Percentiles rank a stretch among this genome's conserved stretches.
phyloP scores from a whole-genome alignment of 1,140 invertebrate species.

The Drosophila pruinosa region DNA sequence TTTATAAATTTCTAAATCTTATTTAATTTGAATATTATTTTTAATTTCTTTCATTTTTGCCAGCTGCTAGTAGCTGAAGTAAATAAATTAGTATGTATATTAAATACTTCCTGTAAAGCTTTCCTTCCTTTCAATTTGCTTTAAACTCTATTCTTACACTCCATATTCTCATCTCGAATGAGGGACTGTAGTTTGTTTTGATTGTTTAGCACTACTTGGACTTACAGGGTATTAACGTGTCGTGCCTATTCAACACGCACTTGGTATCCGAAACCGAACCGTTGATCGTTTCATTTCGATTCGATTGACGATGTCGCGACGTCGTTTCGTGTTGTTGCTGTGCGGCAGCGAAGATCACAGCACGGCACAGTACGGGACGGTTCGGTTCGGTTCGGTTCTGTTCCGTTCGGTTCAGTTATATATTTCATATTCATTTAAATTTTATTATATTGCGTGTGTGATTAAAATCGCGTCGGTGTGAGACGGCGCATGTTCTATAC shows the following conservation, averaged over 20 bases:
- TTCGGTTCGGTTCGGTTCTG: conserved; percentile 8
- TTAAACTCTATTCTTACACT: no score
- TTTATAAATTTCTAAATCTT: no score
- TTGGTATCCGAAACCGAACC: conserved; percentile 8
- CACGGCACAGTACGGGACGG: background rate
- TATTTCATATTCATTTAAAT: conserved; percentile 51
- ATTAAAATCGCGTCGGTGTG: conserved; percentile 48
- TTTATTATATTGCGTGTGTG: conserved; percentile 64
- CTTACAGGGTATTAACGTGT: conserved; percentile 11
- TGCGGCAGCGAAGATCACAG: background rate
- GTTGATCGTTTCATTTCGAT: conserved; percentile 15
- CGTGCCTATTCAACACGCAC: background rate
- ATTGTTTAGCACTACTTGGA: background rate
- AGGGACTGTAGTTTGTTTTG: no score
- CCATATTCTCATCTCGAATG: no score
- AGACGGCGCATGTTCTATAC: conserved; percentile 3
- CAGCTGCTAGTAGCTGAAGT: no score
- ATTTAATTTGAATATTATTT: no score
- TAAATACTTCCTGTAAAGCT: no score
- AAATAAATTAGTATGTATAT: no score
- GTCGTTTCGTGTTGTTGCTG: background rate
- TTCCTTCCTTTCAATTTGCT: no score
- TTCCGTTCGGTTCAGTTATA: conserved; percentile 15
- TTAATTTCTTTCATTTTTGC: no score
- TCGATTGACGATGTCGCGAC: conserved; percentile 4